Base-by-base conservation (phyloP, 2,113 vertebrate species). In the Eidolon helvum region DNA sequence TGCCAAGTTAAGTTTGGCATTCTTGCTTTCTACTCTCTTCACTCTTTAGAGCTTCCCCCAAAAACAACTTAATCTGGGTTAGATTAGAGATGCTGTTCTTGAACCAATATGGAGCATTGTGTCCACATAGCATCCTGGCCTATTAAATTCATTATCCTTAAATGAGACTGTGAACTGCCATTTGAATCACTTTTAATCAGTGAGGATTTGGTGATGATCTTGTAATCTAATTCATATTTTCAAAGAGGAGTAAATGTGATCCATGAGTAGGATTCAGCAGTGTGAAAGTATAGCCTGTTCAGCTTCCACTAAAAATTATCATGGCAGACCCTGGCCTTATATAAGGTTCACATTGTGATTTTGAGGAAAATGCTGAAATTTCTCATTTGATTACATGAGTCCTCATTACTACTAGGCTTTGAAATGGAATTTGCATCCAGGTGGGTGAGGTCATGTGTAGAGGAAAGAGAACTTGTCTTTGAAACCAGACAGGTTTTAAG, bases 401-500 rank as follows among this genome's bases (percentile, higher is more conserved):
- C 55, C 59, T 90, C 7, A 35, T 50, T 5, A 63, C 7, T 9
- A 22, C 21, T 40, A 80, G 38, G 28, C 18, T 93, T 83, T 83
- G 63, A 33, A 78, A 78, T 38, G 66, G 45, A 43, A 85, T 78
- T 82, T 72, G 50, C 8, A n/a, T 48, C 28, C 43, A 94, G 22
- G 57, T 95, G 2, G 21, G 48, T 16, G 50, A 69, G 1, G n/a
- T 2, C 11, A 10, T n/a, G 22, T 38, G 2, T n/a, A 43, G 18
- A 1, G 33, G 26, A 63, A 84, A 87, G 55, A 87, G 33, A 94
- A 92, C 74, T 8, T 6, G 35, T 6, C 19, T 77, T 87, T 85
- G 65, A 90, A 91, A 88, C 85, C 8, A 84, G 57, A 59, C 21
- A 90, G 61, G 11, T 33, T 75, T 90, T 83, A 77, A 48, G 19